Conservation (phyloP, 2,113 vertebrate genomes). For the Cryptotis parvus region DNA sequence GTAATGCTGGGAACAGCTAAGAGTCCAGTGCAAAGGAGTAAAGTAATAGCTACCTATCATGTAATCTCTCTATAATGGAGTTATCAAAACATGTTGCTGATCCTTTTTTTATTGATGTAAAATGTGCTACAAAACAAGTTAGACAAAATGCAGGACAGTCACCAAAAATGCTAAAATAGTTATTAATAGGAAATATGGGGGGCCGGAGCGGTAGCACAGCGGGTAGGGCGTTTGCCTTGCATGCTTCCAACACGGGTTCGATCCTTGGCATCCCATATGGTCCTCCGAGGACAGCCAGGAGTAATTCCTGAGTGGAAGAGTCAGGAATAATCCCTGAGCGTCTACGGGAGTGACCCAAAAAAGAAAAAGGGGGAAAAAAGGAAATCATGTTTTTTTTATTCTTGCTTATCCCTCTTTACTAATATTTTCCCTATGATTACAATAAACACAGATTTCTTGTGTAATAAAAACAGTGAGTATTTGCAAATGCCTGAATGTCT, state of each 20-base stretch:
- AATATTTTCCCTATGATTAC: slow-evolving; percentile 10
- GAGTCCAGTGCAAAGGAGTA: background rate
- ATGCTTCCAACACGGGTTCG: too few species aligned
- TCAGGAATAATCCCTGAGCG: too few species aligned
- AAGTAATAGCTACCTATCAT: background rate
- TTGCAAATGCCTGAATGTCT: slow-evolving; percentile 17
- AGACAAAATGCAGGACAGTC: slow-evolving; percentile 6
- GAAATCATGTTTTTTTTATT: too few species aligned
- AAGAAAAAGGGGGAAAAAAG: too few species aligned
- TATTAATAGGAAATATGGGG: background rate
- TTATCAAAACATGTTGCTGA: background rate
- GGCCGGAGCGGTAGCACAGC: too few species aligned
- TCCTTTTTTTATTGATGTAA: background rate
- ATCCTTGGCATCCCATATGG: too few species aligned
- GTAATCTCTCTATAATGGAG: background rate
- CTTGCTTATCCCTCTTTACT: background rate
- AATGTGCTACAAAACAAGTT: background rate
- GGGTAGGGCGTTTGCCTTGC: too few species aligned
- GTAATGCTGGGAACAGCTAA: background rate
- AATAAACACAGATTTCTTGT: background rate
- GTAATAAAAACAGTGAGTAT: background rate
- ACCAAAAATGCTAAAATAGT: slow-evolving; percentile 43
- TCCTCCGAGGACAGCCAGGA: too few species aligned
- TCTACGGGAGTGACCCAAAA: too few species aligned
- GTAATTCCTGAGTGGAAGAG: background rate